These are phyloP conservation scores for Cataglyphis altisquamis DNA, from an alignment of 2,888 invertebrate genomes.

Conservation along the genomic window DNA sequence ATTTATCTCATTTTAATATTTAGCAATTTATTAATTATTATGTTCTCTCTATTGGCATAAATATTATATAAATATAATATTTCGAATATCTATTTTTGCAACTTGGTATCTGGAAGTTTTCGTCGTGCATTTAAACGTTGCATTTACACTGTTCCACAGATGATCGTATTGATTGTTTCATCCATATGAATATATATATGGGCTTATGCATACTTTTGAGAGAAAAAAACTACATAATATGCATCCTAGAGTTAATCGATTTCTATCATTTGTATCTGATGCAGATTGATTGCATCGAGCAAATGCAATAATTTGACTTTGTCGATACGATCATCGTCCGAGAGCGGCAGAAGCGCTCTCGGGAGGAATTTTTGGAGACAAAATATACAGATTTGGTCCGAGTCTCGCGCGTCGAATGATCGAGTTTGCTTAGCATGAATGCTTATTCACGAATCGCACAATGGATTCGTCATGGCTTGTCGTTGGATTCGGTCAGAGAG, in stretches of 20 bases:
- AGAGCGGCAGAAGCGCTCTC: slow-evolving; percentile 26
- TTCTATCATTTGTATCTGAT: slow-evolving; percentile 12
- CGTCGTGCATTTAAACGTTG: slow-evolving; percentile 30
- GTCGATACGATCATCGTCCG: slow-evolving; percentile 64
- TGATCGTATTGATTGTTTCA: slow-evolving; percentile 51
- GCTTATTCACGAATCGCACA: slow-evolving; percentile 78
- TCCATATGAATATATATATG: neutral
- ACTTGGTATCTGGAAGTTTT: slow-evolving; percentile 33
- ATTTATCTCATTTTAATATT: neutral
- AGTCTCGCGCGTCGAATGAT: slow-evolving; percentile 46
- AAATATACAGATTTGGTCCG: slow-evolving; percentile 15
- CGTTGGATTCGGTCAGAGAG: slow-evolving; percentile 67
- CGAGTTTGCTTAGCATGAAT: slow-evolving; percentile 78
- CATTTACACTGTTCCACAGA: slow-evolving; percentile 43
- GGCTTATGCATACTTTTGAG: slow-evolving; percentile 8
- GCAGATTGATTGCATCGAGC: slow-evolving; percentile 24
- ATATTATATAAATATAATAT: neutral
- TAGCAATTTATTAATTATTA: neutral
- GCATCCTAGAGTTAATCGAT: slow-evolving; percentile 18
- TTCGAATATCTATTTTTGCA: neutral
- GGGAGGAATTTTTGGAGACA: slow-evolving; percentile 34
- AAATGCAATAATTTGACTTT: slow-evolving; percentile 14
- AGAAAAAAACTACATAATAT: slow-evolving; percentile 34
- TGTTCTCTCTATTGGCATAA: neutral
- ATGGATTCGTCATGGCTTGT: slow-evolving; percentile 70